Evolutionary conservation across 2,797 vertebrate genomes (phyloP).

Genomic region (Scolopax bukidnonensis): DNA sequence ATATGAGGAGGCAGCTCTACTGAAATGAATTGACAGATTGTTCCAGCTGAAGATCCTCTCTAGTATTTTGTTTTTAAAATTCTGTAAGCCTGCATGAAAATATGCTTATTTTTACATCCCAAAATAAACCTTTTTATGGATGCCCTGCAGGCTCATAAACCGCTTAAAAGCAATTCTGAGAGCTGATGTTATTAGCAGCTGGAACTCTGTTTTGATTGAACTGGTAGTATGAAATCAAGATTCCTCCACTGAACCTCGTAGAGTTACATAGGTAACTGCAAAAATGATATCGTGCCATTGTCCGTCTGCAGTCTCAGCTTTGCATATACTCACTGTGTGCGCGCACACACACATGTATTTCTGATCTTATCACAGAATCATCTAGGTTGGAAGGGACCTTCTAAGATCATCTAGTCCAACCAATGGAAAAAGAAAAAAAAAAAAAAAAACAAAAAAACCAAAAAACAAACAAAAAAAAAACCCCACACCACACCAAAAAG

Average conservation of each 20-base stretch:
- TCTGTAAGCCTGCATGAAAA: background rate
- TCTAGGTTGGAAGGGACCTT: too few relatives aligned
- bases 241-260: background rate
- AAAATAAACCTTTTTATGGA: slow-evolving; percentile 24
- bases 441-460: too few relatives aligned
- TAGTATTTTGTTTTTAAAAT: slow-evolving; percentile 4
- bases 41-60: background rate
- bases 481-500: too few relatives aligned
- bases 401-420: too few relatives aligned
- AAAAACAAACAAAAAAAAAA: too few relatives aligned
- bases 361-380: too few relatives aligned
- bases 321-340: background rate
- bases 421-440: too few relatives aligned
- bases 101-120: background rate
- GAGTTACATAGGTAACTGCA: background rate
- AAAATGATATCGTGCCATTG: background rate
- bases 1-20: background rate
- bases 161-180: slow-evolving; percentile 35
- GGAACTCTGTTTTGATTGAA: slow-evolving; percentile 19
- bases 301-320: background rate
- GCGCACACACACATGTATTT: background rate
- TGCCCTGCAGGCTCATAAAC: slow-evolving; percentile 12
- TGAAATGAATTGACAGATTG: background rate
- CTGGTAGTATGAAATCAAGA: background rate
- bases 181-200: slow-evolving; percentile 17